A percentile compares a stretch with the other conserved stretches of the same genome.
phyloP scores from a whole-genome alignment of 2,888 invertebrate species.

The Xestia c-nigrum region DNA sequence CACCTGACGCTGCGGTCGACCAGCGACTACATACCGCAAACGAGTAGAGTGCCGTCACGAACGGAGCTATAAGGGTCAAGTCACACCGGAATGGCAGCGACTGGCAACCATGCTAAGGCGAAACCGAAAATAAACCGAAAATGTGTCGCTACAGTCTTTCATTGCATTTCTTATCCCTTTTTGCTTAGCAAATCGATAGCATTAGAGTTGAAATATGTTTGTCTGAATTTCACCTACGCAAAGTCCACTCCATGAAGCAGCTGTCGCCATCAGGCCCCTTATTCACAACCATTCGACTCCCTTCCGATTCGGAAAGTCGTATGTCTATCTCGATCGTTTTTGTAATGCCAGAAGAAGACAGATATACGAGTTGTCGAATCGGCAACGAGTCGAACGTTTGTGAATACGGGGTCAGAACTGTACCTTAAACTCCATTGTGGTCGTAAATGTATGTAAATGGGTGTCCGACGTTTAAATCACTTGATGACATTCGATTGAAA shows the following conservation, averaged over 20 bases:
- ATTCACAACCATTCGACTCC: too few relatives aligned
- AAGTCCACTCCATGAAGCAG: neutral
- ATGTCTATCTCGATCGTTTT: too few relatives aligned
- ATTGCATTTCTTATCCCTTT: neutral
- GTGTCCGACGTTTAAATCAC: slow-evolving; percentile 57
- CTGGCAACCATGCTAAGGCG: too few relatives aligned
- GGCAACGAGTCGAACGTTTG: too few relatives aligned
- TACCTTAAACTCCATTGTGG: slow-evolving; percentile 65
- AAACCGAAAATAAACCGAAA: neutral
- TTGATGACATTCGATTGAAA: slow-evolving; percentile 58
- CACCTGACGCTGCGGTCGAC: neutral
- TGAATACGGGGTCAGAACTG: too few relatives aligned
- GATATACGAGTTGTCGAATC: too few relatives aligned
- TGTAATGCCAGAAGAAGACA: too few relatives aligned
- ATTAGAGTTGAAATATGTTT: neutral
- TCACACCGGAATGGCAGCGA: too few relatives aligned
- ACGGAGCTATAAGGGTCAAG: neutral
- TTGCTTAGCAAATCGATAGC: neutral
- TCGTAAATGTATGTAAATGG: slow-evolving; percentile 73
- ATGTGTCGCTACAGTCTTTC: neutral
- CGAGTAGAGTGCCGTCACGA: neutral
- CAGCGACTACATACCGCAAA: neutral
- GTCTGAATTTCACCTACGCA: neutral
- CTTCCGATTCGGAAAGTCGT: too few relatives aligned
- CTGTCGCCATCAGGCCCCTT: too few relatives aligned